Evolutionary conservation across 2,797 vertebrate species (phyloP).

Genomic region (Clarias pachynema): DNA sequence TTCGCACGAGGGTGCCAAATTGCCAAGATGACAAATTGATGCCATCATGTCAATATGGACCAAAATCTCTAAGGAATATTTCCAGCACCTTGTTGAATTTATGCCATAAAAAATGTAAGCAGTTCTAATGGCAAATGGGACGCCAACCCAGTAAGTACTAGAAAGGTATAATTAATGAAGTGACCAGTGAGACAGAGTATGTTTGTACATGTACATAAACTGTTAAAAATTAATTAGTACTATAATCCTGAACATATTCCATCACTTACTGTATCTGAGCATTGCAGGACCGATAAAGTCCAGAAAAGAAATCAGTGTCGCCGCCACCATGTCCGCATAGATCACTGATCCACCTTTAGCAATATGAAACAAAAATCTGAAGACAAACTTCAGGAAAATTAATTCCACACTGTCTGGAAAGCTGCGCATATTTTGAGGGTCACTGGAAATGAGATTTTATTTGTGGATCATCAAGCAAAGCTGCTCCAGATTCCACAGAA

Average conservation of each 20-base stretch:
- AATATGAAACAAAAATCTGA: slow-evolving; percentile 52
- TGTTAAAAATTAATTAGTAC: not conserved
- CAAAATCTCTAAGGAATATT: too few species aligned
- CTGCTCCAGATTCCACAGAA: slow-evolving; percentile 69
- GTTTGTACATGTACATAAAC: not conserved
- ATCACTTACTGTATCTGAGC: not conserved
- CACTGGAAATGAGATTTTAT: slow-evolving; percentile 54
- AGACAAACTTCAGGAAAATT: slow-evolving; percentile 43
- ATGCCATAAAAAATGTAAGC: too few species aligned
- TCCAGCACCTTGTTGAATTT: too few species aligned
- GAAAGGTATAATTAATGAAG: too few species aligned
- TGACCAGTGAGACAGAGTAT: slow-evolving; percentile 1
- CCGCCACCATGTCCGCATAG: slow-evolving; percentile 58
- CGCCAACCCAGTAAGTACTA: too few species aligned
- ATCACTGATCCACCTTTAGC: slow-evolving; percentile 57
- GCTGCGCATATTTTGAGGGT: slow-evolving; percentile 59
- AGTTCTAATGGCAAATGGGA: too few species aligned
- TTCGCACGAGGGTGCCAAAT: too few species aligned
- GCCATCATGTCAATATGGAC: too few species aligned
- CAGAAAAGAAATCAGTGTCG: slow-evolving; percentile 59
- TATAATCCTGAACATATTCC: not conserved
- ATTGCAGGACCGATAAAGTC: not conserved
- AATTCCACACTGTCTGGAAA: slow-evolving; percentile 45
- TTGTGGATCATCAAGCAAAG: slow-evolving; percentile 56
- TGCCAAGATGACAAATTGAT: too few species aligned